Evolutionary conservation across 1,140 invertebrate genomes (phyloP), one percentile per base, ranked within the genome.

Genomic region (Zaprionus davidi): DNA sequence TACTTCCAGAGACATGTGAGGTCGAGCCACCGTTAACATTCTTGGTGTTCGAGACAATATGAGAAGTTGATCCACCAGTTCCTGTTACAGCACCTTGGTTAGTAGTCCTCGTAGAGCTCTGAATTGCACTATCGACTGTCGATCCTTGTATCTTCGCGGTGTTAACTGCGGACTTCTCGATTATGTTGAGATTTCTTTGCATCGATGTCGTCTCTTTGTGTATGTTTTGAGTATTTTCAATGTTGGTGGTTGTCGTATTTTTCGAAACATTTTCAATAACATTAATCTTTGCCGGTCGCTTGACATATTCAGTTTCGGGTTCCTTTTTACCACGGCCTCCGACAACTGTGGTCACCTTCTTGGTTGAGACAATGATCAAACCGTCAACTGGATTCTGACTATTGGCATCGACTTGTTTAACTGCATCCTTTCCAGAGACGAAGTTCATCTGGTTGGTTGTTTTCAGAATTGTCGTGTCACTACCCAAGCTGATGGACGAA

Each of bases 401-500:
- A 71, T 93, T 91, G 6, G 86, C 80, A 51, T 93, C 76, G 24
- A 87, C 82, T 64, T 83, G 88, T 44, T 76, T 93, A 7, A 93
- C 82, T 3, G 92, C 80, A 26, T 90, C 77, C 90, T 91, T 93
- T 70, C 94, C 95, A 1, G 95, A 95, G 11, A 95, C 95, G 72
- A 94, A 95, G 75, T 95, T 95, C 59, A 93, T 93, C 79, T 95
- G 95, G 82, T 94, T 95, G 6, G 94, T 95, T 20, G 94, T 95
- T 74, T 93, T 93, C 82, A 94, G 93, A 11, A 88, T 79, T 1
- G 93, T 80, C 2, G 75, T 93, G 64, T 95, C 95, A 80, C 93
- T 94, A 3, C 95, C 95, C 28, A 96, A 80, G n/a, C 92, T 93
- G 67, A 96, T 95, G 26, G 94, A 94, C 0, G 95, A 96, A 79